Evolutionary conservation across 2,113 vertebrate genomes (phyloP).

Genomic region (Epinephelus fuscoguttatus): DNA sequence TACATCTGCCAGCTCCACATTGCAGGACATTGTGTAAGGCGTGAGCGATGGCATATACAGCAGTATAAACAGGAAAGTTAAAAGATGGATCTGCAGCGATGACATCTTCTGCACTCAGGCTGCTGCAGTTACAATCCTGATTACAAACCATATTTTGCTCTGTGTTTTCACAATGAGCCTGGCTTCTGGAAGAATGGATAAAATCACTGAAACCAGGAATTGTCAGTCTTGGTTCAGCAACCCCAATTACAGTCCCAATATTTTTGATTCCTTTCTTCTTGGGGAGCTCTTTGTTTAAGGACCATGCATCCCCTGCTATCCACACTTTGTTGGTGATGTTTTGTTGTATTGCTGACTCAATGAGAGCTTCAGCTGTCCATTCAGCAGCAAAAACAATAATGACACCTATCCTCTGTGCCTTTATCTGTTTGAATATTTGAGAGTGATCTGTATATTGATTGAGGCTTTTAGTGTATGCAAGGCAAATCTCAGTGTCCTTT

Average conservation of each 20-base stretch:
- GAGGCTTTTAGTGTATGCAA: constrained; percentile 82
- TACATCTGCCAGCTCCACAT: constrained; percentile 81
- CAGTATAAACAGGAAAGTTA: constrained; percentile 81
- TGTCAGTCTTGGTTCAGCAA: constrained; percentile 67
- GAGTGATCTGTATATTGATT: neutral
- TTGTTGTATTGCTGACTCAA: constrained; percentile 79
- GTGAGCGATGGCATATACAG: constrained; percentile 85
- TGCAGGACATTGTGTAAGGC: constrained; percentile 85
- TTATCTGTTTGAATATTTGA: constrained; percentile 71
- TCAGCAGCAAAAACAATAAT: constrained; percentile 76
- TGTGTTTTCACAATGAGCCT: neutral
- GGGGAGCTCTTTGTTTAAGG: constrained; percentile 69
- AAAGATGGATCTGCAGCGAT: constrained; percentile 34
- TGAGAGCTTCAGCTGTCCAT: constrained; percentile 53
- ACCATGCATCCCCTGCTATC: constrained; percentile 88
- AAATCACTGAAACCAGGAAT: constrained; percentile 79
- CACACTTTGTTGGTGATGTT: constrained; percentile 87
- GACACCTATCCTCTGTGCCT: constrained; percentile 54
- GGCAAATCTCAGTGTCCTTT: constrained; percentile 63
- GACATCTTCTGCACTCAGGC: neutral
- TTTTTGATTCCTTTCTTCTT: constrained; percentile 74
- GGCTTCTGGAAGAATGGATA: constrained; percentile 52
- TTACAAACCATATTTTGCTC: constrained; percentile 54
- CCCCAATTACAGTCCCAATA: constrained; percentile 85
- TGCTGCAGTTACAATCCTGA: constrained; percentile 78